Conservation (phyloP, 2,888 invertebrate species). For the Caenorhabditis sp. region DNA sequence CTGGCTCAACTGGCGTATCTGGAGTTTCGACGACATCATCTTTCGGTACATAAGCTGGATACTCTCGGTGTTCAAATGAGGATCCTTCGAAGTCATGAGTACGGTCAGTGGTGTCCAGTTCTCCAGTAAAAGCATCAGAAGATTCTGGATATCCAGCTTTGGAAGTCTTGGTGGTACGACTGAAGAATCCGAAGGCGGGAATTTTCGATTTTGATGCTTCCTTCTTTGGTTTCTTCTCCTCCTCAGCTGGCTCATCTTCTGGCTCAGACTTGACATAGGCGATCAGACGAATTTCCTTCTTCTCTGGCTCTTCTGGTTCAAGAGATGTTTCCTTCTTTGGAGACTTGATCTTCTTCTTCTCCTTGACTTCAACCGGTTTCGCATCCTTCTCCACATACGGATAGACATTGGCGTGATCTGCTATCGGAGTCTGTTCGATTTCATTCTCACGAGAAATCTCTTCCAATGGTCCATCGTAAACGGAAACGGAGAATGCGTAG, state of each 20-base stretch:
- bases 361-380: background rate
- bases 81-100: conserved; percentile 47
- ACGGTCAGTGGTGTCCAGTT: conserved; percentile 36
- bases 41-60: conserved; percentile 49
- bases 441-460: conserved; percentile 37
- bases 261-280: conserved; percentile 36
- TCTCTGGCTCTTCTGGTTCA: conserved; percentile 54
- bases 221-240: conserved; percentile 32
- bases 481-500: conserved; percentile 34
- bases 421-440: conserved; percentile 55
- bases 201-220: conserved; percentile 33
- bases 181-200: conserved; percentile 61
- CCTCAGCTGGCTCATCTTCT: conserved; percentile 7
- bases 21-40: background rate
- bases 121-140: conserved; percentile 42
- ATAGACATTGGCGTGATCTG: conserved; percentile 57
- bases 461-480: conserved; percentile 59
- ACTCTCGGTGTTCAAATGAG: conserved; percentile 35
- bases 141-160: conserved; percentile 3
- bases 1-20: background rate
- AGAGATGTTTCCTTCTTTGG: conserved; percentile 31
- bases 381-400: conserved; percentile 39
- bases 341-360: background rate
- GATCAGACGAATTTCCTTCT: conserved; percentile 53
- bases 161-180: conserved; percentile 19